phyloP scores from a whole-genome alignment of 2,113 vertebrate species.

The Ammospiza caudacuta region DNA sequence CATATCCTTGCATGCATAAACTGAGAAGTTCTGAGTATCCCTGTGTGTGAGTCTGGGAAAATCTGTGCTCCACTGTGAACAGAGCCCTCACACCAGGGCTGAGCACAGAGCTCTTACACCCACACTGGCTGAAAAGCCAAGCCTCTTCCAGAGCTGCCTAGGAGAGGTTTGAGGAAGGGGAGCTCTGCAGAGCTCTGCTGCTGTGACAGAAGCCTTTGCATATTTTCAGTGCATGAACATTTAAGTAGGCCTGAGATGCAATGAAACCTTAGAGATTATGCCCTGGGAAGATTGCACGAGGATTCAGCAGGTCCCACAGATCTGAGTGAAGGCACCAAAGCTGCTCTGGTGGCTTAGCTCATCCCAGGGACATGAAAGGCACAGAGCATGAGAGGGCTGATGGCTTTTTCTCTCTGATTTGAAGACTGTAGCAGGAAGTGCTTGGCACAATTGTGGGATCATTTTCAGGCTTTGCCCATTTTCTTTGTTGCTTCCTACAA shows the following conservation, averaged over 20 bases:
- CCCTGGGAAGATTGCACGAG: background rate
- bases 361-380: background rate
- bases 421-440: background rate
- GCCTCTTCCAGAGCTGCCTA: background rate
- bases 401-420: background rate
- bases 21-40: background rate
- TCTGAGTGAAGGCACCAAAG: background rate
- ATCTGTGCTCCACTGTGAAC: background rate
- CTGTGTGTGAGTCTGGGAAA: background rate
- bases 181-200: background rate
- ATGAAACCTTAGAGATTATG: background rate
- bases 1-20: background rate
- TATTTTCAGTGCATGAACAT: background rate
- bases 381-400: background rate
- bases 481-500: background rate
- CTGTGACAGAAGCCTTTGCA: background rate
- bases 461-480: background rate
- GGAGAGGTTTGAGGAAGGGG: background rate
- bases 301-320: background rate
- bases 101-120: background rate
- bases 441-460: background rate
- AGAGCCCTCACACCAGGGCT: background rate
- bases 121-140: background rate
- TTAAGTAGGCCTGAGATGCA: background rate
- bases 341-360: background rate